These are phyloP conservation scores for Drosophila athabasca DNA, from an alignment of 1,140 invertebrate species.

Conservation along the genomic window DNA sequence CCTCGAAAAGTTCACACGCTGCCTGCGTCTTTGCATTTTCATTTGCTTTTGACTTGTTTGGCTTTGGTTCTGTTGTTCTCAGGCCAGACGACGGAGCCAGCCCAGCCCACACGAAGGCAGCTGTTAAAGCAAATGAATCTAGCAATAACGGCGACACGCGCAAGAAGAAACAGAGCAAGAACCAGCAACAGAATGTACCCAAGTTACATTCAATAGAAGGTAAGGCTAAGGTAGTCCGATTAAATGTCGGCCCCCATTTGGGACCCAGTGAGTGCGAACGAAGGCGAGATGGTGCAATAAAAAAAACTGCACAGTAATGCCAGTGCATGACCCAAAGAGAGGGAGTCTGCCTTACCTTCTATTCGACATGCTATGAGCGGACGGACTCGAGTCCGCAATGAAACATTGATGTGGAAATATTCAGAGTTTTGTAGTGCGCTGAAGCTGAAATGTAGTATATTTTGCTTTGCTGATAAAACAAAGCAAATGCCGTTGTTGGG, in stretches of 20 bases:
- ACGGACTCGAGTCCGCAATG: slow-evolving; percentile 27
- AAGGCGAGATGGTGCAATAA: too few relatives aligned
- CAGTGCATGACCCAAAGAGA: too few relatives aligned
- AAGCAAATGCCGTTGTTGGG: slow-evolving; percentile 32
- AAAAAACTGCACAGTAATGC: neutral
- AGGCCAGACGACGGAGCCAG: slow-evolving; percentile 36
- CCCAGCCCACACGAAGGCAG: slow-evolving; percentile 30
- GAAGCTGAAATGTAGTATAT: slow-evolving; percentile 40
- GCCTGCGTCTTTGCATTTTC: slow-evolving; percentile 11
- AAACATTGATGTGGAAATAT: slow-evolving; percentile 48
- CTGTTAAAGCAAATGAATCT: slow-evolving; percentile 69
- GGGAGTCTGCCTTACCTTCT: too few relatives aligned
- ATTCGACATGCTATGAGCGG: too few relatives aligned
- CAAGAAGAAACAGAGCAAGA: slow-evolving; percentile 39
- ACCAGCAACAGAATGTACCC: slow-evolving; percentile 17
- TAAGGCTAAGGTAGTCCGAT: too few relatives aligned
- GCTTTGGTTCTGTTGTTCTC: slow-evolving; percentile 39
- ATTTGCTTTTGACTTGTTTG: slow-evolving; percentile 28
- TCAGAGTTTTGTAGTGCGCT: slow-evolving; percentile 44
- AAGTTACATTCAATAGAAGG: neutral
- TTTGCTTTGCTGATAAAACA: slow-evolving; percentile 52
- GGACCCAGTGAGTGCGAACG: too few relatives aligned
- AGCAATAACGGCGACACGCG: slow-evolving; percentile 38
- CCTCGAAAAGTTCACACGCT: slow-evolving; percentile 64
- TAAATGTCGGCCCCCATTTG: too few relatives aligned